Conservation (phyloP, 2,888 invertebrate genomes). For the Oscheius sp. region DNA sequence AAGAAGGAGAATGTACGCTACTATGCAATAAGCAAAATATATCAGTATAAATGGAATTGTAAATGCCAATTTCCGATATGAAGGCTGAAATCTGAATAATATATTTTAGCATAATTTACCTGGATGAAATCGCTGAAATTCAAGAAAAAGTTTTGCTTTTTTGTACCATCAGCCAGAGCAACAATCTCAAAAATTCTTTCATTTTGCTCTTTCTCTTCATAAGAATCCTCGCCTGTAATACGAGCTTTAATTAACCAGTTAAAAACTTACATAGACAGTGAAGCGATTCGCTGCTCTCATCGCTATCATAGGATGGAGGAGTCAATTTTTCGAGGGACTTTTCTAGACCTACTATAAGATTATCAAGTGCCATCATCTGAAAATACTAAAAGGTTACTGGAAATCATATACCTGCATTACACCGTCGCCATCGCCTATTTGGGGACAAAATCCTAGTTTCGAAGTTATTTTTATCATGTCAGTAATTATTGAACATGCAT, state of each 20-base stretch:
- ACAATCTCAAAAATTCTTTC: slow-evolving; percentile 41
- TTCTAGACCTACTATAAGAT: slow-evolving; percentile 53
- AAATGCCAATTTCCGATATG: slow-evolving; percentile 25
- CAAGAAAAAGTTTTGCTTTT: slow-evolving; percentile 48
- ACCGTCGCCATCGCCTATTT: slow-evolving; percentile 59
- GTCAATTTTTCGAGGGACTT: slow-evolving; percentile 26
- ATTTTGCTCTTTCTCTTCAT: background rate
- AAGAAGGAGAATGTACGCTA: slow-evolving; percentile 15
- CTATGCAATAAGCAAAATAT: slow-evolving; percentile 46
- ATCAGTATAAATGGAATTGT: slow-evolving; percentile 48
- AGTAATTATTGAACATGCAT: slow-evolving; percentile 45
- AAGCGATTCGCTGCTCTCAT: background rate
- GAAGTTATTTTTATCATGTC: slow-evolving; percentile 49
- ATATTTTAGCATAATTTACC: slow-evolving; percentile 23
- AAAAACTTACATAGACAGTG: background rate
- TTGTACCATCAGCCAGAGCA: slow-evolving; percentile 57
- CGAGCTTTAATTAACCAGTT: background rate
- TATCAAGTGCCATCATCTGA: slow-evolving; percentile 63
- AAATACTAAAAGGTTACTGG: background rate
- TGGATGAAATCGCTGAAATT: slow-evolving; percentile 35
- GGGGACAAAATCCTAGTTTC: slow-evolving; percentile 36
- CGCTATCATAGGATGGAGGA: background rate
- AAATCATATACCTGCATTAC: slow-evolving; percentile 55
- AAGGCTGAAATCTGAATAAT: slow-evolving; percentile 39
- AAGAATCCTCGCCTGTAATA: background rate